These are phyloP conservation scores for cattle (Bos taurus) DNA, from an alignment of 2,113 vertebrate species.

Conservation along the genomic window ARS-UCD2.0 NC_037329.1:75907001-75907500, in stretches of 20 bases:
- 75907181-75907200: background rate
- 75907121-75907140: background rate
- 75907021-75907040: background rate
- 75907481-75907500: background rate
- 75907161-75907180: background rate
- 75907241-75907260: background rate
- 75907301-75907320: background rate
- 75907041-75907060: background rate
- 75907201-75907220: background rate
- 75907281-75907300: background rate
- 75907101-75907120: background rate
- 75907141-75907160: background rate
- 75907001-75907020: background rate
- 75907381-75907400: background rate
- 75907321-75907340: background rate
- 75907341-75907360: background rate
- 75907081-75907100: background rate
- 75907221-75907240: background rate
- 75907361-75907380: background rate
- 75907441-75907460: background rate
- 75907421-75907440: background rate
- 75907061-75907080: background rate
- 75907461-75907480: background rate
- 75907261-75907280: background rate
- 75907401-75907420: background rate